Percentiles rank a stretch among this genome's conserved stretches.
phyloP scores from a whole-genome alignment of 2,888 invertebrate species.

The Melangyna quadrimaculata region DNA sequence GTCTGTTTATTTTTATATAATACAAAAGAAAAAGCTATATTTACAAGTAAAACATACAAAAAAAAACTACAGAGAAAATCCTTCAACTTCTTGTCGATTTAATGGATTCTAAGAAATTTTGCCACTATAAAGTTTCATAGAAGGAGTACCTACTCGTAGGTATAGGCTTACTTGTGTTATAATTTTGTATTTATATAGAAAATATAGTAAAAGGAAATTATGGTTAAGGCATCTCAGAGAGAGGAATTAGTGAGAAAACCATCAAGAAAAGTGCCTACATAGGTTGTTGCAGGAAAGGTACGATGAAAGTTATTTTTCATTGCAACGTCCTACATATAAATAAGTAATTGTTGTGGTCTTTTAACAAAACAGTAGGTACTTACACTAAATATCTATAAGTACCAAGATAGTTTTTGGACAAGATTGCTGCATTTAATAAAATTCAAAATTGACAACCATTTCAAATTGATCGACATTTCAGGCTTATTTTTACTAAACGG shows the following conservation, averaged over 20 bases:
- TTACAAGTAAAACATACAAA: slow-evolving; percentile 10
- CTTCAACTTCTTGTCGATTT: slow-evolving; percentile 44
- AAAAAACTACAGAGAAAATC: slow-evolving; percentile 9
- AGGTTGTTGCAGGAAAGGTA: background rate
- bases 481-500: no score
- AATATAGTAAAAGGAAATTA: background rate
- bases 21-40: background rate
- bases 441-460: no score
- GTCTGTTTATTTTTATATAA: background rate
- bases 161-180: background rate
- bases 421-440: no score
- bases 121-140: slow-evolving; percentile 38
- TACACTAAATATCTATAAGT: no score
- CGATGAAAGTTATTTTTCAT: background rate
- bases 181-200: background rate
- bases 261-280: background rate
- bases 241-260: background rate
- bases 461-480: no score
- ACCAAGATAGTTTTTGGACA: no score
- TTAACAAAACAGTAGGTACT: background rate
- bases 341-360: slow-evolving; percentile 36
- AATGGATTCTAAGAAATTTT: slow-evolving; percentile 60
- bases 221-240: background rate
- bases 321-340: no score
- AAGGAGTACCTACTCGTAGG: no score